These are phyloP conservation scores for Pandion haliaetus DNA, from an alignment of 2,113 vertebrate species.

Conservation along the genomic window DNA sequence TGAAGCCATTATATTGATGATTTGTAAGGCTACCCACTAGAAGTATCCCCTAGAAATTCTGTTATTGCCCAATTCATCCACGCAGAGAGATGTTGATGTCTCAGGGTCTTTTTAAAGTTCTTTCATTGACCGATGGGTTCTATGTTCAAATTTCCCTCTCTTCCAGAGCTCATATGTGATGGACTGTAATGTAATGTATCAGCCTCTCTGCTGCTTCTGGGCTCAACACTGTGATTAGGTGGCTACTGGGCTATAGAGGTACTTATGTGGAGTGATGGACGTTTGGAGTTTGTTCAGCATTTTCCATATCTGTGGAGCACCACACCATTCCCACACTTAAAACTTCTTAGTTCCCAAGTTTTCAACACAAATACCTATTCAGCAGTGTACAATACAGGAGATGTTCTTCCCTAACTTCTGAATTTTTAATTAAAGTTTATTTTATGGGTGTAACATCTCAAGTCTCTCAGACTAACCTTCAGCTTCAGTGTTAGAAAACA, in stretches of 20 bases:
- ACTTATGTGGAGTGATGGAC: background rate
- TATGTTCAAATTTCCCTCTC: background rate
- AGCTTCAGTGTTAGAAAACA: background rate
- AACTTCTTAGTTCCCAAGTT: background rate
- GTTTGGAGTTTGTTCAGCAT: background rate
- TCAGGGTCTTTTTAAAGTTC: background rate
- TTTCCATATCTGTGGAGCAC: background rate
- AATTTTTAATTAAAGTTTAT: background rate
- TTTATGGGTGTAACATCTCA: background rate
- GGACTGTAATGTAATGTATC: background rate
- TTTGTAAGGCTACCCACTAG: background rate
- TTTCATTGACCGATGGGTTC: background rate
- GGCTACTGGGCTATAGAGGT: background rate
- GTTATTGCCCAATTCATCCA: background rate
- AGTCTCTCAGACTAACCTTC: background rate
- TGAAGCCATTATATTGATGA: background rate
- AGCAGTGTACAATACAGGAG: background rate
- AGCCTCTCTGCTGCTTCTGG: background rate
- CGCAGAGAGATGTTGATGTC: background rate
- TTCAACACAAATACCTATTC: background rate
- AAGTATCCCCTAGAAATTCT: background rate
- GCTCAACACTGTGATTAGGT: background rate
- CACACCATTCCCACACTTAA: background rate
- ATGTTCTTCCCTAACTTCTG: background rate
- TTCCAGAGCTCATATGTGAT: background rate